Percentiles rank a stretch among this genome's conserved stretches.
These are phyloP conservation scores for Pristiophorus japonicus DNA, from an alignment of 2,113 vertebrate genomes.

Conservation along the genomic window DNA sequence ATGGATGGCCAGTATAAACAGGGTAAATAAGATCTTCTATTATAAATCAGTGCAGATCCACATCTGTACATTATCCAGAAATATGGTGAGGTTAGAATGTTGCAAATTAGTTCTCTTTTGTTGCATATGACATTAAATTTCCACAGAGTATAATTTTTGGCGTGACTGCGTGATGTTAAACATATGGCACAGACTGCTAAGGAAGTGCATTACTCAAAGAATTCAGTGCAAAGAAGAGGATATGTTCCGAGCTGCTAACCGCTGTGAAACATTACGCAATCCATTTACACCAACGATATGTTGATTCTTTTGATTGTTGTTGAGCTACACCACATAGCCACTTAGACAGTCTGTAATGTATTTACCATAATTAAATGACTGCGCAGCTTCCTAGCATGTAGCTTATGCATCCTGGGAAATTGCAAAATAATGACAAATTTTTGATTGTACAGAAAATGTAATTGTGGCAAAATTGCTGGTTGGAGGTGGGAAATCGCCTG, in stretches of 20 bases:
- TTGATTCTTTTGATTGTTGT: not conserved
- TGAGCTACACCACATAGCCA: not conserved
- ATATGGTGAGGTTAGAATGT: not conserved
- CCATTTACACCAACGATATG: not conserved
- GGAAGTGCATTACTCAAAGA: constrained; percentile 19
- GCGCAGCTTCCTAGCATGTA: not conserved
- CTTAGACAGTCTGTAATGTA: not conserved
- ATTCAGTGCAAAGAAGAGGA: not conserved
- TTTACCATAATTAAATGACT: constrained; percentile 1
- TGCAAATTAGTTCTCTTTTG: not conserved
- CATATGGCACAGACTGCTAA: not conserved
- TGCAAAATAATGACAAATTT: not conserved
- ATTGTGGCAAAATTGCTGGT: constrained; percentile 3
- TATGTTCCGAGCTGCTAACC: not conserved
- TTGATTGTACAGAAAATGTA: not conserved
- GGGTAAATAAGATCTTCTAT: not conserved
- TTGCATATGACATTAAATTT: not conserved
- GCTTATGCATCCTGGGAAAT: not conserved
- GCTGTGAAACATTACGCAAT: constrained; percentile 6
- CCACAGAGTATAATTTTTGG: not conserved
- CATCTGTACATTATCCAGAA: not conserved
- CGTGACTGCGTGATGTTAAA: not conserved
- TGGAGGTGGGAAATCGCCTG: constrained; percentile 10
- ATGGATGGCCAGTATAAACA: not conserved
- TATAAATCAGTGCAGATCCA: not conserved